Evolutionary conservation across 2,113 vertebrate genomes (phyloP).

Genomic region (Rostratula benghalensis): DNA sequence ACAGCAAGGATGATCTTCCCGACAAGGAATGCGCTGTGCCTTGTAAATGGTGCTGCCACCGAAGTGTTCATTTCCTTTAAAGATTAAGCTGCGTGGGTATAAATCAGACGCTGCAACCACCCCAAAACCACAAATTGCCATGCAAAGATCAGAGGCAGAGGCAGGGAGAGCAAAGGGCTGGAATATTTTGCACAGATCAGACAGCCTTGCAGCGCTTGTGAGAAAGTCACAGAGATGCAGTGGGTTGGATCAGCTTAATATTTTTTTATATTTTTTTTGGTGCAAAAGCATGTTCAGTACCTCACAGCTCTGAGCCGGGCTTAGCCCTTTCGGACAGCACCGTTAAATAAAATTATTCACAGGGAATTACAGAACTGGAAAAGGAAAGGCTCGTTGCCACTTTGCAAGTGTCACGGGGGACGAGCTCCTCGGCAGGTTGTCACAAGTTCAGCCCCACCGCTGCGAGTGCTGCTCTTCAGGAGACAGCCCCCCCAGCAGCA

Average conservation of each 20-base stretch:
- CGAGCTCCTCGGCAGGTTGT: background rate
- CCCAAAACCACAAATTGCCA: background rate
- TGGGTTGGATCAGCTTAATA: background rate
- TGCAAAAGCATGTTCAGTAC: background rate
- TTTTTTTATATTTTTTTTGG: too few relatives aligned
- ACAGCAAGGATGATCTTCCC: background rate
- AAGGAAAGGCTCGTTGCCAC: background rate
- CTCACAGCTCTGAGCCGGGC: background rate
- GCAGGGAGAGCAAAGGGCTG: background rate
- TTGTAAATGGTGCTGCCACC: background rate
- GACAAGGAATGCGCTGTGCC: background rate
- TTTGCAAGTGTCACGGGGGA: background rate
- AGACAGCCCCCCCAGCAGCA: background rate
- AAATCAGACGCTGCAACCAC: background rate
- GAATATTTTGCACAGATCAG: background rate
- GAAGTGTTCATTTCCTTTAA: background rate
- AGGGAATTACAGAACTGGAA: background rate
- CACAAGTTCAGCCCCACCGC: background rate
- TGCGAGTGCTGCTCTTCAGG: background rate
- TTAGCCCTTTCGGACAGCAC: background rate
- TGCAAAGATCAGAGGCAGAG: background rate
- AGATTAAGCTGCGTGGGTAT: background rate
- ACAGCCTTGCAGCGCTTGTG: rapidly evolving
- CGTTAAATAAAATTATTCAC: background rate
- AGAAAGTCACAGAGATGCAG: background rate